Conservation (phyloP, 1,140 invertebrate genomes). For the Drosophila bocqueti region DNA sequence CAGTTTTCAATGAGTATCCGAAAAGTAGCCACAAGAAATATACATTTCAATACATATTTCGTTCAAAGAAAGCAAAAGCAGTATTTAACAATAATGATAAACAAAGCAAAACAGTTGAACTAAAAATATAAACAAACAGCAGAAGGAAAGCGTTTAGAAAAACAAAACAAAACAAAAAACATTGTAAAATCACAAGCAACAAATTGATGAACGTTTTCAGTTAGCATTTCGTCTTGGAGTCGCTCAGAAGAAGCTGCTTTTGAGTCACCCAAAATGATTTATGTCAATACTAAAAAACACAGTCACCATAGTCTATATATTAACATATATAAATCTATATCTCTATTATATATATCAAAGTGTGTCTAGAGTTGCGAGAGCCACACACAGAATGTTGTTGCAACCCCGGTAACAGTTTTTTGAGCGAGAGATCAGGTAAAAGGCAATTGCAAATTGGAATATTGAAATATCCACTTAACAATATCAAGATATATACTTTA, state of each 20-base stretch:
- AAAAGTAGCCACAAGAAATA: not conserved
- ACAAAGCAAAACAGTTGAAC: not conserved
- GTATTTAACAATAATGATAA: conserved; percentile 5
- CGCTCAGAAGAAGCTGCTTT: not conserved
- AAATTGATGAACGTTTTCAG: not conserved
- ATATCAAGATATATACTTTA: conserved; percentile 16
- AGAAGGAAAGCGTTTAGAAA: no score
- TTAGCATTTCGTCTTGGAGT: not conserved
- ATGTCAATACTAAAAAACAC: conserved; percentile 1
- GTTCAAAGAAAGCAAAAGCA: conserved; percentile 4
- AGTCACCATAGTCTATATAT: conserved; percentile 19
- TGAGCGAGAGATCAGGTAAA: conserved; percentile 5
- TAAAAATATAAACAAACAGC: not conserved
- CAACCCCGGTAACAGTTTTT: not conserved
- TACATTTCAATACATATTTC: not conserved
- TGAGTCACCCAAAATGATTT: not conserved
- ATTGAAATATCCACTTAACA: not conserved
- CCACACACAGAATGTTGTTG: not conserved
- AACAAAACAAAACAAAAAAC: not conserved
- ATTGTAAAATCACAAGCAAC: not conserved
- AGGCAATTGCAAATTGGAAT: conserved; percentile 1
- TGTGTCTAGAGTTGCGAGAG: not conserved
- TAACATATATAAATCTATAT: conserved; percentile 3
- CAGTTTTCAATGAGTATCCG: not conserved
- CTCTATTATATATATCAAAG: conserved; percentile 21